phyloP scores from a whole-genome alignment of 2,888 invertebrate genomes.

The Diloba caeruleocephala region DNA sequence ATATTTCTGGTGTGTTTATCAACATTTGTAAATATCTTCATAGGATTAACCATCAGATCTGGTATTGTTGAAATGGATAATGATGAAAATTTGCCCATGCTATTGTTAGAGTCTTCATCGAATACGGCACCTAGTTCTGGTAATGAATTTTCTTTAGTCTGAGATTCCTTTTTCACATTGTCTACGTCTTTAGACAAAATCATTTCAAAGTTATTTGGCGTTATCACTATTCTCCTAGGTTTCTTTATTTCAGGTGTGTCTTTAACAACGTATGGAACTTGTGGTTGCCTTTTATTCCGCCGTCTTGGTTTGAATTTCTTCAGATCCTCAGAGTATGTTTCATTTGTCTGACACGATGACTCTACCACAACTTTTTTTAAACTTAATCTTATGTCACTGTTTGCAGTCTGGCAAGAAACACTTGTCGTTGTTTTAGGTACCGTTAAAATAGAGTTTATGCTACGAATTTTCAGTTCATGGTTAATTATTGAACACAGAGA shows the following conservation, averaged over 20 bases:
- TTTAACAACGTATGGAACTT: conserved; percentile 69
- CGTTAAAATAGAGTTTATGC: conserved; percentile 70
- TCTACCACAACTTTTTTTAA: conserved; percentile 8
- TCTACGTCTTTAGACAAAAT: conserved; percentile 17
- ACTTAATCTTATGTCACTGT: neutral
- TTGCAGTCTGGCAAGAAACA: conserved; percentile 33
- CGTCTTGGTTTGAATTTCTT: conserved; percentile 38
- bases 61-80: conserved; percentile 51
- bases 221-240: conserved; percentile 59
- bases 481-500: conserved; percentile 74
- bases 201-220: conserved; percentile 53
- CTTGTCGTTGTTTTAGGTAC: conserved; percentile 35
- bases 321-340: conserved; percentile 46
- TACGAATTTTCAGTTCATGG: conserved; percentile 71
- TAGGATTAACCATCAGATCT: conserved; percentile 52
- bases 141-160: conserved; percentile 1
- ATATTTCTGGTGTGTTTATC: conserved; percentile 43
- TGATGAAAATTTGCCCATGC: conserved; percentile 61
- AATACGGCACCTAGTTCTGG: conserved; percentile 42
- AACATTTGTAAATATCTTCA: conserved; percentile 39
- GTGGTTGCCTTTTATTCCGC: conserved; percentile 50
- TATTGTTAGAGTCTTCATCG: conserved; percentile 70
- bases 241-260: conserved; percentile 43
- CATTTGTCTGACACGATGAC: conserved; percentile 61
- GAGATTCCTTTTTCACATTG: neutral